Conservation (phyloP, 2,113 vertebrate species). For the Poicephalus meyeri region DNA sequence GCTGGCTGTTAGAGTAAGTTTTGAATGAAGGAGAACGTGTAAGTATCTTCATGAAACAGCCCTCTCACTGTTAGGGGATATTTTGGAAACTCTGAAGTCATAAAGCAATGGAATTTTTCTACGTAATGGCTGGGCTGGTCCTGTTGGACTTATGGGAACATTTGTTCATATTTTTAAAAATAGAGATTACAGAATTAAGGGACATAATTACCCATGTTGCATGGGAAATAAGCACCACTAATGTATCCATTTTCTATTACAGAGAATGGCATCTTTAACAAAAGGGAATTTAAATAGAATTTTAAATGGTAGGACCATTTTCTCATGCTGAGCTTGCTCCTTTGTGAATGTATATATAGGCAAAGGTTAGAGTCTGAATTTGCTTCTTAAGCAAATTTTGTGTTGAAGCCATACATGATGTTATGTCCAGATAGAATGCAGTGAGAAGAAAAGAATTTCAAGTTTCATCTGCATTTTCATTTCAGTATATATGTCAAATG, state of each 20-base stretch:
- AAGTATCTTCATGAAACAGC: neutral
- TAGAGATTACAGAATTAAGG: conserved; percentile 10
- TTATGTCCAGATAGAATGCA: neutral
- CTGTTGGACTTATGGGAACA: neutral
- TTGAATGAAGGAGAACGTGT: neutral
- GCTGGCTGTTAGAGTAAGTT: neutral
- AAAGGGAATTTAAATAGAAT: neutral
- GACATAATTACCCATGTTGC: neutral
- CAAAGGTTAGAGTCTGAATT: neutral
- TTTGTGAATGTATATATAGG: neutral
- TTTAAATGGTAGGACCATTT: neutral
- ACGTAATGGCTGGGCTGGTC: neutral
- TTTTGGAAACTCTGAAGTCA: neutral
- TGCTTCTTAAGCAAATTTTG: neutral
- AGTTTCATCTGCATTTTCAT: conserved; percentile 23
- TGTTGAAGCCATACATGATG: neutral
- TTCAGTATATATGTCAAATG: conserved; percentile 1
- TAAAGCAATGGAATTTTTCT: neutral
- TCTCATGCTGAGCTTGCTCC: neutral
- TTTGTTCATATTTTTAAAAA: neutral
- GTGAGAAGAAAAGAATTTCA: neutral
- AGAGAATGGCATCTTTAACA: neutral
- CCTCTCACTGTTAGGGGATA: neutral
- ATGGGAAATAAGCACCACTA: neutral
- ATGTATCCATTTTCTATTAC: neutral